Base-by-base conservation (phyloP, 2,888 invertebrate genomes). In the Caenorhabditis zanzibari region DNA sequence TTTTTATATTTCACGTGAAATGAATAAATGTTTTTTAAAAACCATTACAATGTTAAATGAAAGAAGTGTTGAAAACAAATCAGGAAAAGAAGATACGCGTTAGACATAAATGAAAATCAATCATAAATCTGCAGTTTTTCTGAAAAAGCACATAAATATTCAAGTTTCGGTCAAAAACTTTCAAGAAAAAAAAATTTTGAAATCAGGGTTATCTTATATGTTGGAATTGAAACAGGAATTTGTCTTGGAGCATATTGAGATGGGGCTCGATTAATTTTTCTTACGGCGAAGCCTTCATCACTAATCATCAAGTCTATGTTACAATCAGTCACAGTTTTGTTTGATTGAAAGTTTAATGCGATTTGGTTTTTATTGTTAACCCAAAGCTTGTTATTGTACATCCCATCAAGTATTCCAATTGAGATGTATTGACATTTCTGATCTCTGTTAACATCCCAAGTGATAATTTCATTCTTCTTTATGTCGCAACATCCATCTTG, bases 391-490 rank as follows among this genome's bases (percentile, higher is more conserved):
- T 82, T 86, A 54, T 52, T 85, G 14, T 49, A 52, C 41, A 84
- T 63, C 32, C 87, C 88, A 75, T 88, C 80, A 24, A 86, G 81
- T 84, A 54, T 63, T 44, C 85, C 81, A 80, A 88, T 86, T 22
- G 79, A 81, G 14, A 84, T 82, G 22, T 74, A 86, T 68, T 86
- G 44, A 85, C 85, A 86, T 9, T 86, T 81, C 47, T 87, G 86
- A 38, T 82, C 76, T 68, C 44, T 80, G 69, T 88, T 88, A 26
- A 84, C 82, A 75, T 88, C 88, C 88, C 88, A 89, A 75, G 81
- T 85, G 6, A 88, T 81, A 9, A 88, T 59, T 85, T 89, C 88
- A 89, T 89, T 88, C 19, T 59, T 77, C 56, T 85, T 89, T 41
- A 63, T 26, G 41, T 79, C 22, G 77, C 86, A 88, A 66, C 44